phyloP scores from a whole-genome alignment of 2,113 vertebrate species.

The Bufo bufo region DNA sequence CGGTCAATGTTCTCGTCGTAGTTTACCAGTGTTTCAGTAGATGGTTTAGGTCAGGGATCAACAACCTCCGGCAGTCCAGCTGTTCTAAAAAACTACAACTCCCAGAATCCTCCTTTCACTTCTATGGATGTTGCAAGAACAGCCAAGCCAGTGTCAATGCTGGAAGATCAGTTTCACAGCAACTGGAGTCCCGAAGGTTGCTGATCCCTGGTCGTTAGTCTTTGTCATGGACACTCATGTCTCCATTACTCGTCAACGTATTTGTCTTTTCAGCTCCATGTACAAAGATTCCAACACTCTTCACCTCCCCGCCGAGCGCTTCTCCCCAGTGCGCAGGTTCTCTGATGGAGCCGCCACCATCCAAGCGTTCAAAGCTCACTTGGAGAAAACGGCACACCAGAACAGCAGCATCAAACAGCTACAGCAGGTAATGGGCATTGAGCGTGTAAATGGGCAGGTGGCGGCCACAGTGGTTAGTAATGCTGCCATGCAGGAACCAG shows the following conservation, averaged over 20 bases:
- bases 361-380: constrained; percentile 97
- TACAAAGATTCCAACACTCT: constrained; percentile 98
- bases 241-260: not conserved
- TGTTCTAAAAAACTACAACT: too few relatives aligned
- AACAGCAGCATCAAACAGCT: constrained; percentile 96
- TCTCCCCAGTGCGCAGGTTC: constrained; percentile 96
- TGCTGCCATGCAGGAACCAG: not conserved
- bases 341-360: constrained; percentile 95
- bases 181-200: too few relatives aligned
- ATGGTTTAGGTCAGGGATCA: too few relatives aligned
- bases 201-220: too few relatives aligned
- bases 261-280: constrained; percentile 79
- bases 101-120: too few relatives aligned
- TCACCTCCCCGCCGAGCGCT: constrained; percentile 96
- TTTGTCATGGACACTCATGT: too few relatives aligned
- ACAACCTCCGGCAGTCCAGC: too few relatives aligned
- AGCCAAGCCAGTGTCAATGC: too few relatives aligned
- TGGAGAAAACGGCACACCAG: constrained; percentile 88
- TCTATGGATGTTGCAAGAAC: too few relatives aligned
- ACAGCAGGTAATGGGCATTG: constrained; percentile 82
- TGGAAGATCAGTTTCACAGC: too few relatives aligned
- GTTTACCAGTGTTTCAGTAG: too few relatives aligned
- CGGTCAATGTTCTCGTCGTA: too few relatives aligned
- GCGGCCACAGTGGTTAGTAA: not conserved
- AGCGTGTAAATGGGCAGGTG: not conserved